A percentile compares a stretch with the other conserved stretches of the same genome.
Conservation (phyloP, 1,140 invertebrate genomes). For the Anoplolepis gracilipes region DNA sequence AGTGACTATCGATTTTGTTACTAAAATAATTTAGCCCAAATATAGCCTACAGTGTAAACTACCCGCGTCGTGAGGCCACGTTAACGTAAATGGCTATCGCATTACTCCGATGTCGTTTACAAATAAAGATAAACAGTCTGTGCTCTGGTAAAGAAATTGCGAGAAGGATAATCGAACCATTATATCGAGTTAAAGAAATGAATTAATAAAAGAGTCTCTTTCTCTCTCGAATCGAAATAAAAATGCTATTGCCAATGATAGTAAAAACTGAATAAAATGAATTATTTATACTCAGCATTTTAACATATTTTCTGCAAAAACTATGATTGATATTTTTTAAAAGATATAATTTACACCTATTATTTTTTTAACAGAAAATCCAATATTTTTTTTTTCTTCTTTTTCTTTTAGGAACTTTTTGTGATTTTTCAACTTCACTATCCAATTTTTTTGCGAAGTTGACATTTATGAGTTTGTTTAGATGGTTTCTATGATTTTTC, state of each 20-base stretch:
- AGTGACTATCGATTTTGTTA: slow-evolving; percentile 53
- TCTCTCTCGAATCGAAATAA: background rate
- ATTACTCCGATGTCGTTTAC: slow-evolving; percentile 10
- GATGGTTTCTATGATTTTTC: no score
- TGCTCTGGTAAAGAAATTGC: background rate
- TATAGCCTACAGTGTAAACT: slow-evolving; percentile 68
- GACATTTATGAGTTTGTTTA: no score
- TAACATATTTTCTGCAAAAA: background rate
- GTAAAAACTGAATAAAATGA: no score
- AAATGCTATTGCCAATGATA: background rate
- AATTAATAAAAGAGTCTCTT: slow-evolving; percentile 8
- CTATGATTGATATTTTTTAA: no score
- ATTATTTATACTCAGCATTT: no score
- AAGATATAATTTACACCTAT: background rate
- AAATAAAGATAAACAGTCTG: slow-evolving; percentile 40
- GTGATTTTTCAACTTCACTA: no score
- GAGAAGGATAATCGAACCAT: slow-evolving; percentile 11
- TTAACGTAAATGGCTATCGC: slow-evolving; percentile 25
- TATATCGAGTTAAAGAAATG: slow-evolving; percentile 7
- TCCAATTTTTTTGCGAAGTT: no score
- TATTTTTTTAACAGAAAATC: no score
- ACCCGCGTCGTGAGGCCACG: slow-evolving; percentile 41
- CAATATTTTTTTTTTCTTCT: no score
- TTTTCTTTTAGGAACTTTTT: no score
- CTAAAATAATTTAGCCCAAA: slow-evolving; percentile 78